Percentiles rank a stretch among this genome's conserved stretches.
Conservation (phyloP, 2,888 invertebrate genomes). For the Oxystoma pomonae region DNA sequence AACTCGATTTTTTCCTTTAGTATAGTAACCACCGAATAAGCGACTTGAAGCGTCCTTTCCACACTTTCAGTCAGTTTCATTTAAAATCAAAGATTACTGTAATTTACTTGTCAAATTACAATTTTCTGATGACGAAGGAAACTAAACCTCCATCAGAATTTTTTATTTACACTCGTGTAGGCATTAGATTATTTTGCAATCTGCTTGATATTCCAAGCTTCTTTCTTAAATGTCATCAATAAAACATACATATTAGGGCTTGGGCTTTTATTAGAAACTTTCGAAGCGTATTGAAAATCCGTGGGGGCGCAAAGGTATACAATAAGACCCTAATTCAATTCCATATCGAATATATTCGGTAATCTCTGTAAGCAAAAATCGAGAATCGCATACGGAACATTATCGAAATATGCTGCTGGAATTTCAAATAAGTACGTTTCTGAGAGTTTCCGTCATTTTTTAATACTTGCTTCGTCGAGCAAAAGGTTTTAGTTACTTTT, state of each 20-base stretch:
- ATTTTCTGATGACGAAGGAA: too few species aligned
- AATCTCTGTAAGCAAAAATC: conserved; percentile 36
- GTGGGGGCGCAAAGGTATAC: conserved; percentile 25
- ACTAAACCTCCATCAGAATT: too few species aligned
- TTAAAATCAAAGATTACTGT: too few species aligned
- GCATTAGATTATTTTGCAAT: too few species aligned
- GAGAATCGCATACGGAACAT: conserved; percentile 34
- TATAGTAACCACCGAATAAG: too few species aligned
- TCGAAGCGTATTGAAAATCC: not conserved
- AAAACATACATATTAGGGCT: not conserved
- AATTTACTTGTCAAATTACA: too few species aligned
- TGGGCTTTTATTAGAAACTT: not conserved
- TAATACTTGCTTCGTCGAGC: not conserved
- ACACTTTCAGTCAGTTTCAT: too few species aligned
- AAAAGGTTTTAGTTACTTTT: too few species aligned
- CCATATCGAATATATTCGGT: conserved; percentile 37
- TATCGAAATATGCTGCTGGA: conserved; percentile 17
- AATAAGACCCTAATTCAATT: conserved; percentile 38
- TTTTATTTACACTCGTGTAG: too few species aligned
- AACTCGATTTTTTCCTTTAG: too few species aligned
- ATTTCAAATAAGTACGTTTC: conserved; percentile 10
- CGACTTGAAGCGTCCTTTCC: too few species aligned
- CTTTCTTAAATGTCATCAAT: not conserved
- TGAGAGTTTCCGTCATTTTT: not conserved
- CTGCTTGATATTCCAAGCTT: not conserved